Evolutionary conservation across 1,140 invertebrate species (phyloP), one percentile per base, ranked within the genome.

Genomic region (Andricus grossulariae): DNA sequence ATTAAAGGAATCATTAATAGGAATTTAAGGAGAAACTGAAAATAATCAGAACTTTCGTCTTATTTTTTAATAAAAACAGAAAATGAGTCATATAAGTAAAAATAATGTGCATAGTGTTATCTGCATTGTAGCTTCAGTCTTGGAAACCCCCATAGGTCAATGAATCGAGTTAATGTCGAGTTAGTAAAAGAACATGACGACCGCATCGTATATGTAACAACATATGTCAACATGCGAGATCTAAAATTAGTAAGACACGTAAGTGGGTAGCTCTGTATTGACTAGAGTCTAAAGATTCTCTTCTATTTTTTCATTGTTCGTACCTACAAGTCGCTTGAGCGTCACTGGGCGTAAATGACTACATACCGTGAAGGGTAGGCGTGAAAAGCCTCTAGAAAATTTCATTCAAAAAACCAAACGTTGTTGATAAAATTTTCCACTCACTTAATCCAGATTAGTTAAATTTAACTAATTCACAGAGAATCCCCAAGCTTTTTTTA

Each of bases 331-430:
- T 66, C 32, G 25, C 13, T 32, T 66, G 60, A 3, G 60, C 60
- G 60, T 66, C 60, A 66, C 60, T 16, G 32, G 16, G 21, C 57
- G 57, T 66, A 66, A 66, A 66, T 66, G 39, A 39, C 25, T 66
- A 66, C 32, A 66, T 19, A 0, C 18, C 21, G 45, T 39, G 25
- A 45, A 66, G 32, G 16, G 21, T n/a, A 66, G 32, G 39, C 60
- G 60, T 66, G 32, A 66, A 66, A 66, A 60, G 21, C 57, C 57
- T 60, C 21, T 60, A 60, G 57, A 60, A 60, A 60, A 60, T 60
- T 60, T 60, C 57, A 60, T 60, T 60, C 57, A 60, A 60, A 60
- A 60, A 12, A 32, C 16, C 39, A 2, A 60, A 60, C 25, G 32
- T 25, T 32, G 6, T 45, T 45, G 39, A 45, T 45, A 0, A 10